Evolutionary conservation across 2,888 invertebrate species (phyloP), one percentile per base, ranked within the genome.

Genomic region (Nomada fucata): DNA sequence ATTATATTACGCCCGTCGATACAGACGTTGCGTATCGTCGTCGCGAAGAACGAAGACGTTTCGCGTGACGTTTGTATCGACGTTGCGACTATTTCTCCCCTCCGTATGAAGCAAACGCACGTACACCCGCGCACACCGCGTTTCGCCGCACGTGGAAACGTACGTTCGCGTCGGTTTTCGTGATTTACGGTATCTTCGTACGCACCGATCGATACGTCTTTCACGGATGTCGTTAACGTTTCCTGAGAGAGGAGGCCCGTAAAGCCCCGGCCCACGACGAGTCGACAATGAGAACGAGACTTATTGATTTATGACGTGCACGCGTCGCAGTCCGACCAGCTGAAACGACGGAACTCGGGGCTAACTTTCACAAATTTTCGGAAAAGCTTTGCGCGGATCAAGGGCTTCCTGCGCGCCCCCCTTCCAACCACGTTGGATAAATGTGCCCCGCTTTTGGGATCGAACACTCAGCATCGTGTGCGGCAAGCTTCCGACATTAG

Each of bases 231-330:
- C 90, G 87, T 90, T 91, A 91, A 92, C 91, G 90, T 91, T 92
- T 93, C 91, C 93, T 90, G 91, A 87, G 88, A 92, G 91, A 91
- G 89, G 88, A 91, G 91, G 89, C 89, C 86, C 87, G 89, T 82
- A 83, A 87, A 85, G 86, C 77, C 85, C 77, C 85, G 85, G 86
- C 82, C 83, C 71, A 86, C 82, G 86, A 86, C 86, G 80, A 83
- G 74, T 79, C 80, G 72, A 85, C 85, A 81, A 86, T 80, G 76
- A 86, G 74, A 87, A 90, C 88, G 87, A 88, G 89, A 85, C 83
- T 82, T 88, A 90, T 89, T 91, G 91, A 92, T 90, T 89, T 90
- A 92, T 87, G 90, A 89, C 85, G 85, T 83, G 89, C 92, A 92
- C 91, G 92, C 92, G 90, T 84, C 88, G 74, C 60, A 65, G 65